phyloP scores from a whole-genome alignment of 2,797 vertebrate species.

The Fundulus diaphanus region DNA sequence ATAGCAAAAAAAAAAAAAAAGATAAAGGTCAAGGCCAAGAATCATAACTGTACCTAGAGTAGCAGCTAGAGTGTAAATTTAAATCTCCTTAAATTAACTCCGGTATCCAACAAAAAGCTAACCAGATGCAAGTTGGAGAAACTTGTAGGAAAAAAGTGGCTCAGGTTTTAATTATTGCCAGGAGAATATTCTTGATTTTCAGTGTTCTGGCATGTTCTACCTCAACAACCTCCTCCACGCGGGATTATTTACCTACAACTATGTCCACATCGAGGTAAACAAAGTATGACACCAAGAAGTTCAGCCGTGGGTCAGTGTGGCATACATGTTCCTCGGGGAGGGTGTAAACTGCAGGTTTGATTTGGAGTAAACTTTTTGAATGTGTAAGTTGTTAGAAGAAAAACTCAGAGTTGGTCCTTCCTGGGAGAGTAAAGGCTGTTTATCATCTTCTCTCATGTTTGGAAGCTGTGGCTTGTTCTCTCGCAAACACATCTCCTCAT shows the following conservation, averaged over 20 bases:
- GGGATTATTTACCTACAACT: neutral
- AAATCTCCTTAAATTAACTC: too few species aligned
- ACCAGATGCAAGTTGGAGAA: neutral
- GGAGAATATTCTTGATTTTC: neutral
- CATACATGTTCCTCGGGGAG: neutral
- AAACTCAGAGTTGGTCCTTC: neutral
- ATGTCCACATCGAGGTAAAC: neutral
- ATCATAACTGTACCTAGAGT: too few species aligned
- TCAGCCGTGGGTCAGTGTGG: neutral
- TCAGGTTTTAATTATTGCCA: too few species aligned
- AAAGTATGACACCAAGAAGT: neutral
- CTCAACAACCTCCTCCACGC: neutral
- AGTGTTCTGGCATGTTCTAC: neutral
- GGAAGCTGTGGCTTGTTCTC: conserved; percentile 4
- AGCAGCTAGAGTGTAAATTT: too few species aligned
- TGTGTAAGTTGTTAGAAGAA: too few species aligned
- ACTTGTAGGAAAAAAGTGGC: too few species aligned
- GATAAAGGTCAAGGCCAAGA: too few species aligned
- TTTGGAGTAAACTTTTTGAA: too few species aligned
- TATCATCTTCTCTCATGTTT: conserved; percentile 28
- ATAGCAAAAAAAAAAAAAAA: too few species aligned
- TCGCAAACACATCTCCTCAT: conserved; percentile 26
- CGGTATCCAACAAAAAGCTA: neutral
- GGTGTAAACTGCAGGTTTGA: neutral
- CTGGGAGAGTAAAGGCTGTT: conserved; percentile 10